Conservation (phyloP, 1,140 invertebrate genomes). For the Drosophila erecta region DNA sequence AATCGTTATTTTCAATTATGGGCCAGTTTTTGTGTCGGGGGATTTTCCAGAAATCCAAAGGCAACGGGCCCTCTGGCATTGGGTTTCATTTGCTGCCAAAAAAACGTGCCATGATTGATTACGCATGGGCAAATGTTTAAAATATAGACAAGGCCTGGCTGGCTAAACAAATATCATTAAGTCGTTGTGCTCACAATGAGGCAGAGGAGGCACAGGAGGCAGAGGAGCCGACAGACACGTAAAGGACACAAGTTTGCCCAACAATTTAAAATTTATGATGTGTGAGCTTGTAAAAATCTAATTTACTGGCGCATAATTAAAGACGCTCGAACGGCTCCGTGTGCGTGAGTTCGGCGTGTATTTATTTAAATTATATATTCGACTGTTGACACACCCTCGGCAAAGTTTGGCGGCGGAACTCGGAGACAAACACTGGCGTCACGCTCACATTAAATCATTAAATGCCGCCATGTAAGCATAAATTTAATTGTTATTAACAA, state of each 20-base stretch:
- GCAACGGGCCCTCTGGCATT: conserved; percentile 44
- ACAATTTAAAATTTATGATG: conserved; percentile 82
- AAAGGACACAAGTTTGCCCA: conserved; percentile 44
- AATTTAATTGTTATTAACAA: conserved; percentile 83
- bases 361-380: conserved; percentile 61
- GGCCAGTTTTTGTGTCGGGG: conserved; percentile 5
- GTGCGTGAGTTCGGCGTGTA: conserved; percentile 23
- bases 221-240: conserved; percentile 6
- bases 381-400: conserved; percentile 44
- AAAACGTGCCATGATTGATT: conserved; percentile 76
- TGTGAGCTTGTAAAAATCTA: conserved; percentile 81
- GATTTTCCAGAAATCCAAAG: conserved; percentile 15
- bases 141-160: conserved; percentile 65
- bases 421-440: conserved; percentile 46
- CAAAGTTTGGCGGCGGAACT: conserved; percentile 22
- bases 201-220: neutral
- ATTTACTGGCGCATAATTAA: conserved; percentile 80
- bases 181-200: conserved; percentile 34
- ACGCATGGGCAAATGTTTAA: conserved; percentile 74
- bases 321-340: conserved; percentile 38
- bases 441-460: conserved; percentile 77
- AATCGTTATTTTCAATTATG: conserved; percentile 82
- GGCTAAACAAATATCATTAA: conserved; percentile 73
- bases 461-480: conserved; percentile 80
- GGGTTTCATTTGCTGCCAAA: conserved; percentile 64